Percentiles rank a stretch among this genome's conserved stretches.
These are phyloP conservation scores for Rutilus rutilus DNA, from an alignment of 2,113 vertebrate species.

Conservation along the genomic window DNA sequence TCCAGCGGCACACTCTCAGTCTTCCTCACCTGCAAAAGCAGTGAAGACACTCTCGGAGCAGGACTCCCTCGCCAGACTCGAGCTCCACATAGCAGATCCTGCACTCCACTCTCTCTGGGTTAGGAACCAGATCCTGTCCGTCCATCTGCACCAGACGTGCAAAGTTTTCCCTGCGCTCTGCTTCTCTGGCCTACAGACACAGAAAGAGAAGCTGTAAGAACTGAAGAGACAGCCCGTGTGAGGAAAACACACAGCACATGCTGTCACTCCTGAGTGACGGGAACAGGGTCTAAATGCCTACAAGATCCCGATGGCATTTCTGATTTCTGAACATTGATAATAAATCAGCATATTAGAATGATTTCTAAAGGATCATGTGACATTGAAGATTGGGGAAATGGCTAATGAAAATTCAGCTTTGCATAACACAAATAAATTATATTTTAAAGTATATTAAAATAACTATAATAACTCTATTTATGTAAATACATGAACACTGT, in stretches of 20 bases:
- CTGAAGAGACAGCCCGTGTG: slow-evolving; percentile 33
- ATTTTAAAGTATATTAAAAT: too few relatives aligned
- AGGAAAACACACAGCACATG: slow-evolving; percentile 50
- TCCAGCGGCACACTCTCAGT: not conserved
- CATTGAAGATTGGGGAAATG: too few relatives aligned
- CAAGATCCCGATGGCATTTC: not conserved
- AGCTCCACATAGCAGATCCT: slow-evolving; percentile 81
- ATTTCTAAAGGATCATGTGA: too few relatives aligned
- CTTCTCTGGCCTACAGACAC: slow-evolving; percentile 75
- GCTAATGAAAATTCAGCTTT: too few relatives aligned
- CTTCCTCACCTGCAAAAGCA: slow-evolving; percentile 80
- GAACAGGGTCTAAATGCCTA: not conserved
- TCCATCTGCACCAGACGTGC: slow-evolving; percentile 80
- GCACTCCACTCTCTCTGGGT: slow-evolving; percentile 80
- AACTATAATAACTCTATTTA: not conserved
- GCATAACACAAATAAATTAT: too few relatives aligned
- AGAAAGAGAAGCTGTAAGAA: slow-evolving; percentile 35
- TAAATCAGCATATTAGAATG: too few relatives aligned
- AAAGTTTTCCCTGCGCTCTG: slow-evolving; percentile 80
- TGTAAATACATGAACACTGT: not conserved
- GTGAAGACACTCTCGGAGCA: slow-evolving; percentile 86
- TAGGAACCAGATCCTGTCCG: slow-evolving; percentile 80
- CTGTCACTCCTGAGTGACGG: not conserved
- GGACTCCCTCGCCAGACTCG: slow-evolving; percentile 76
- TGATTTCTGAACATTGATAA: too few relatives aligned